Percentiles rank a stretch among this genome's conserved stretches.
Conservation (phyloP, 1,140 invertebrate species). For the Drosophila sturtevanti region DNA sequence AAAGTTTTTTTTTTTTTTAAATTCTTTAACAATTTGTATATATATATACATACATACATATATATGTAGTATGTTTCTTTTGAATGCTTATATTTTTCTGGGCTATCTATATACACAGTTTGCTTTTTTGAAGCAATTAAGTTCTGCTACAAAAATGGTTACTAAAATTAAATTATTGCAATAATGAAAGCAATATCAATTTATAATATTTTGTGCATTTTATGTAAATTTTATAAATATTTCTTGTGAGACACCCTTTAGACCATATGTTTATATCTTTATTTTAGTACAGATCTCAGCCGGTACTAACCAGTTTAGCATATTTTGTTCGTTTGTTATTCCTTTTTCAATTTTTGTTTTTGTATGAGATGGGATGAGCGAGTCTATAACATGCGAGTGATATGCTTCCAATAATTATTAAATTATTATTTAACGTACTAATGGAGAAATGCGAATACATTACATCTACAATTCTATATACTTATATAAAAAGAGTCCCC, state of each 20-base stretch:
- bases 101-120: not conserved
- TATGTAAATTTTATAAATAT: slow-evolving; percentile 66
- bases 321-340: slow-evolving; percentile 37
- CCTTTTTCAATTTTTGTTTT: not conserved
- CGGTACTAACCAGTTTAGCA: slow-evolving; percentile 20
- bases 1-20: not conserved
- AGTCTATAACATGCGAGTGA: slow-evolving; percentile 75
- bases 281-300: slow-evolving; percentile 17
- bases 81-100: not conserved
- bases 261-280: slow-evolving; percentile 44
- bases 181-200: slow-evolving; percentile 17
- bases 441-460: slow-evolving; percentile 67
- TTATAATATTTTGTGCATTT: slow-evolving; percentile 47
- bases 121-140: not conserved
- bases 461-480: slow-evolving; percentile 36
- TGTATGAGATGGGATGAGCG: slow-evolving; percentile 44
- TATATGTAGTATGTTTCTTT: not conserved
- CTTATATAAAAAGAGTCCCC: slow-evolving; percentile 32
- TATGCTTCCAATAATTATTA: slow-evolving; percentile 75
- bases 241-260: slow-evolving; percentile 68
- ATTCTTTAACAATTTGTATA: slow-evolving; percentile 11
- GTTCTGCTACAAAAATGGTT: not conserved
- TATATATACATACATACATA: too few species aligned
- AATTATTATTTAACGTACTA: slow-evolving; percentile 63
- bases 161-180: slow-evolving; percentile 27